A percentile compares a stretch with the other conserved stretches of the same genome.
These are phyloP conservation scores for Dendrolimus houi DNA, from an alignment of 2,888 invertebrate species.

Conservation along the genomic window DNA sequence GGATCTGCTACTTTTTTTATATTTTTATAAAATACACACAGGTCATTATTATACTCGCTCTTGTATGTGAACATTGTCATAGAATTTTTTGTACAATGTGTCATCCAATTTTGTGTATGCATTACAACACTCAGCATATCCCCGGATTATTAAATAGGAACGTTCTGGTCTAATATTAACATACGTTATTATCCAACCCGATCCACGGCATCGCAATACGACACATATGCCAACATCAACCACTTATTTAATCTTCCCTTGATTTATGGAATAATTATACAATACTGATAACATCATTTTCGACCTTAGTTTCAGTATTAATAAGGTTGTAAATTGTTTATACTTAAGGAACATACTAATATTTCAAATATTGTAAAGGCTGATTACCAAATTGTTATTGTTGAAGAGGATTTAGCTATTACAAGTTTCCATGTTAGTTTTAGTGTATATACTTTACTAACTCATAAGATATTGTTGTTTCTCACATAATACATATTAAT, in stretches of 20 bases:
- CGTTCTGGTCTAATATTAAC: neutral
- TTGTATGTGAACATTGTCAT: no score
- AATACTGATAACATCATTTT: neutral
- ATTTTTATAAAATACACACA: no score
- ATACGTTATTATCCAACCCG: constrained; percentile 3
- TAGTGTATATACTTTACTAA: no score
- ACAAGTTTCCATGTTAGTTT: no score
- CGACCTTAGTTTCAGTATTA: constrained; percentile 1
- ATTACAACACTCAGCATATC: neutral
- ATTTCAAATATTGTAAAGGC: constrained; percentile 1
- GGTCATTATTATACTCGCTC: no score
- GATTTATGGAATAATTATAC: constrained; percentile 34
- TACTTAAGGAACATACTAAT: neutral
- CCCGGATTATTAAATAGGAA: neutral
- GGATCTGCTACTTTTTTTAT: no score
- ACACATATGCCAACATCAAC: constrained; percentile 27
- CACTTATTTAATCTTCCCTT: constrained; percentile 36
- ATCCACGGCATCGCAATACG: constrained; percentile 6
- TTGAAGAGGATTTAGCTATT: neutral
- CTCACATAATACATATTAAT: no score
- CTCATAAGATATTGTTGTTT: no score
- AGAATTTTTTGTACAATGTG: no score
- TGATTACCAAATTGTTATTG: neutral
- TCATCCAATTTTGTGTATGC: no score
- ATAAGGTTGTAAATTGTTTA: constrained; percentile 4